phyloP scores from a whole-genome alignment of 2,888 invertebrate genomes.

The Caenorhabditis sp. region DNA sequence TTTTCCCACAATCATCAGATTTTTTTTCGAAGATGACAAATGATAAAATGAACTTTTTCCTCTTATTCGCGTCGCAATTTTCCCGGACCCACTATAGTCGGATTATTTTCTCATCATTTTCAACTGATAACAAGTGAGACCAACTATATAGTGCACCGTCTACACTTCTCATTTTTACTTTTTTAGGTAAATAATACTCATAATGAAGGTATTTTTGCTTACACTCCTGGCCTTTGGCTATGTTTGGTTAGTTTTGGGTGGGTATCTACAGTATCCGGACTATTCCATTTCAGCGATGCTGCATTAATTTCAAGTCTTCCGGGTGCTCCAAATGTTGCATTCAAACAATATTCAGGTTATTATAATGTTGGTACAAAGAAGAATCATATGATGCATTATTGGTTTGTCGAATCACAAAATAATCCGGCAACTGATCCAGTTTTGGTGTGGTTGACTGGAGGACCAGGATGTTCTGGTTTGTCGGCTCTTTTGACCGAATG shows the following conservation, averaged over 20 bases:
- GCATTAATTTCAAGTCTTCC: slow-evolving; percentile 44
- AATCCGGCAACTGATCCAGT: slow-evolving; percentile 56
- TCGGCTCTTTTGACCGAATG: slow-evolving; percentile 72
- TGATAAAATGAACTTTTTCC: slow-evolving; percentile 4
- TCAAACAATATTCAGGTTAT: slow-evolving; percentile 73
- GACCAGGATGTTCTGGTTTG: slow-evolving; percentile 73
- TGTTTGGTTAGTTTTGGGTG: background rate
- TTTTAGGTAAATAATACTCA: background rate
- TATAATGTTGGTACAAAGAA: slow-evolving; percentile 71
- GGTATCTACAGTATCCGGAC: too few relatives aligned
- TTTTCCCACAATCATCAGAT: too few relatives aligned
- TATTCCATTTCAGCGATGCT: background rate
- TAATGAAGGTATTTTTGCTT: background rate
- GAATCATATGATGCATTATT: slow-evolving; percentile 72
- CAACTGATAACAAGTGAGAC: background rate
- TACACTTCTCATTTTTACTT: background rate
- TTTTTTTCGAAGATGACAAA: background rate
- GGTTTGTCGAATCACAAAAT: slow-evolving; percentile 65
- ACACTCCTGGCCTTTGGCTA: background rate
- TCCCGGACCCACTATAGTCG: background rate
- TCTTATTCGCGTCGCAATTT: background rate
- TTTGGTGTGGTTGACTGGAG: slow-evolving; percentile 63
- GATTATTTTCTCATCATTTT: background rate
- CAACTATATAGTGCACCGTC: background rate
- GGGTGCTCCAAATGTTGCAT: slow-evolving; percentile 58